Evolutionary conservation across 2,113 vertebrate species (phyloP).

Genomic region (Sapayoa aenigma): DNA sequence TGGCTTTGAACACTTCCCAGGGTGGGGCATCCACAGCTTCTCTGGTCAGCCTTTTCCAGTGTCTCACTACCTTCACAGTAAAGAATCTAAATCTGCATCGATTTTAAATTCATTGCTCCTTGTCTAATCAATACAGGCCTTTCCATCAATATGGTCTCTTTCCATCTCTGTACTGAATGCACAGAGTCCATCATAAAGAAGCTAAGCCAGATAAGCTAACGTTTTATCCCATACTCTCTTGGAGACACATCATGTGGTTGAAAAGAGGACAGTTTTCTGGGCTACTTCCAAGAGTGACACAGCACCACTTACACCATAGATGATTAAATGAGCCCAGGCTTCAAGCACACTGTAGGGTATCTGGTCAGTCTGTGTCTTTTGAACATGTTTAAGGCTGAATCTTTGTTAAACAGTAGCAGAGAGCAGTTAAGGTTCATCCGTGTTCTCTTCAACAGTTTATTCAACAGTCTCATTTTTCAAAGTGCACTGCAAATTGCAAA

Average conservation of each 20-base stretch:
- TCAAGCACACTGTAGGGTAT: not conserved
- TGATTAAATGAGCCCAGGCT: not conserved
- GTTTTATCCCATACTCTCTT: not conserved
- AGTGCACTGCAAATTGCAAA: not conserved
- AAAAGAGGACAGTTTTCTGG: not conserved
- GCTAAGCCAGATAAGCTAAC: not conserved
- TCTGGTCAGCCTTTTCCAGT: not conserved
- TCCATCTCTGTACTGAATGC: not conserved
- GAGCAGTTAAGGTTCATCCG: not conserved
- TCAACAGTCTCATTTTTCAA: not conserved
- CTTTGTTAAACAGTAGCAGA: not conserved
- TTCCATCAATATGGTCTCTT: not conserved
- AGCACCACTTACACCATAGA: not conserved
- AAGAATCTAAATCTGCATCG: not conserved
- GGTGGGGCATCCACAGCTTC: fast-evolving
- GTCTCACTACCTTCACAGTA: not conserved
- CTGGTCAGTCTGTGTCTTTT: not conserved
- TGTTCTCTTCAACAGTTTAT: not conserved
- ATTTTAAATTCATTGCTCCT: not conserved
- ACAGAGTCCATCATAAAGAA: not conserved
- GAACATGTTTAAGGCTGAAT: not conserved
- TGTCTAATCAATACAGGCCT: not conserved
- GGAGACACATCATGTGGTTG: not conserved
- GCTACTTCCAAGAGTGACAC: not conserved
- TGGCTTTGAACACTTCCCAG: not conserved